Conservation (phyloP, 1,140 invertebrate genomes). For the Stegodyphus mimosarum region DNA sequence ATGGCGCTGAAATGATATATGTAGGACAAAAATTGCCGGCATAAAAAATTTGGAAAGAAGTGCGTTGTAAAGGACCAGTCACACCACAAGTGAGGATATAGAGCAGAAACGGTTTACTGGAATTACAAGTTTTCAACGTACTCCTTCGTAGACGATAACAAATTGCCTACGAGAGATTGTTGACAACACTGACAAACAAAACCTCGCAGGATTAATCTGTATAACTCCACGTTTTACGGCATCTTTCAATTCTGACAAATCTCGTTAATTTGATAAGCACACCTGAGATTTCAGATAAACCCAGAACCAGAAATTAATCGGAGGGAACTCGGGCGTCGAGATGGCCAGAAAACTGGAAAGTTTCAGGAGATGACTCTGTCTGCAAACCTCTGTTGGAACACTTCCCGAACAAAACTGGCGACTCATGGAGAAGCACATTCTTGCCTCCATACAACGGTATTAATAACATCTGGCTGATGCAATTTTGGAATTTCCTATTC, state of each 20-base stretch:
- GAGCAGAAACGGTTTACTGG: neutral
- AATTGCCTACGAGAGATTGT: neutral
- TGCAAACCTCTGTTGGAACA: neutral
- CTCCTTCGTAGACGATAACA: neutral
- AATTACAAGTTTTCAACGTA: neutral
- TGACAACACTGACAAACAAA: neutral
- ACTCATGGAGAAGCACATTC: neutral
- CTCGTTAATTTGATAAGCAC: too few species aligned
- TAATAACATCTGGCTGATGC: neutral
- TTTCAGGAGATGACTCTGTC: neutral
- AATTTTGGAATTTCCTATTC: too few species aligned
- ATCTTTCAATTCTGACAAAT: neutral
- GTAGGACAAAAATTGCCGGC: neutral
- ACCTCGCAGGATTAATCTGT: neutral
- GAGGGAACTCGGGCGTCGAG: neutral
- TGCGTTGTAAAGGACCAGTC: neutral
- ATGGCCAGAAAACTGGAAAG: neutral
- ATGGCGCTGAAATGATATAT: neutral
- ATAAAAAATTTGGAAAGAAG: neutral
- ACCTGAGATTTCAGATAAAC: too few species aligned
- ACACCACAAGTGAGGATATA: neutral
- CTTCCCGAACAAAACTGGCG: neutral
- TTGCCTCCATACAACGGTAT: neutral
- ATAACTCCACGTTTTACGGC: neutral
- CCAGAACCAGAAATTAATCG: neutral